phyloP scores from a whole-genome alignment of 2,888 invertebrate species.

The Calliphora vomitoria region DNA sequence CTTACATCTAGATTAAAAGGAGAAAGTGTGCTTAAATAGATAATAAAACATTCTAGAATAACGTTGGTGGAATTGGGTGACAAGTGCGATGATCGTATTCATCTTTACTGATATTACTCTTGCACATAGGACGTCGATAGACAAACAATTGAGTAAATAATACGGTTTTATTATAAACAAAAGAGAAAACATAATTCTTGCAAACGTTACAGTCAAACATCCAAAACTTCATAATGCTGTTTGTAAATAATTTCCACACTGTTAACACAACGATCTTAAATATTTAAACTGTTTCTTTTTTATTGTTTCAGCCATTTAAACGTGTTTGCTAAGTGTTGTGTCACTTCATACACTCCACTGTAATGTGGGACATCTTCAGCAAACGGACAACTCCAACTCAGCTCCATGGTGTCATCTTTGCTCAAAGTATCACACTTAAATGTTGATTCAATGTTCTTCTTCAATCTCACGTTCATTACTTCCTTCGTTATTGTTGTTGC shows the following conservation, averaged over 20 bases:
- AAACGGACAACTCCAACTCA: conserved; percentile 15
- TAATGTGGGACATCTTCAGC: conserved; percentile 21
- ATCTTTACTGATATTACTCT: too few relatives aligned
- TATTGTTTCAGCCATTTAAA: conserved; percentile 43
- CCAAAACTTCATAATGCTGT: not conserved
- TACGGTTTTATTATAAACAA: too few relatives aligned
- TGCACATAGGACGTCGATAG: too few relatives aligned
- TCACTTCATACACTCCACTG: conserved; percentile 42
- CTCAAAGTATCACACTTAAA: conserved; percentile 37
- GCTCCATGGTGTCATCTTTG: conserved; percentile 55
- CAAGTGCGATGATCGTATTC: too few relatives aligned
- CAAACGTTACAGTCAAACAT: too few relatives aligned
- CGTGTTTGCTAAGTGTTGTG: conserved; percentile 56
- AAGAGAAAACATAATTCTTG: too few relatives aligned
- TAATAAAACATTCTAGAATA: too few relatives aligned
- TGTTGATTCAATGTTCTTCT: conserved; percentile 53
- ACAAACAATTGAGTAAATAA: too few relatives aligned
- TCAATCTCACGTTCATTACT: conserved; percentile 11
- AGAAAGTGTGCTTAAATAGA: too few relatives aligned
- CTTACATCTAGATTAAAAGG: too few relatives aligned
- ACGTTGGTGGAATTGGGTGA: too few relatives aligned
- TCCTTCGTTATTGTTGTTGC: conserved; percentile 12
- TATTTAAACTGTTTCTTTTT: conserved; percentile 38
- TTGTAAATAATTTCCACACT: conserved; percentile 21
- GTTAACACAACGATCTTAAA: conserved; percentile 34